Conservation (phyloP, 1,140 invertebrate species). For the Leptinotarsa texana region DNA sequence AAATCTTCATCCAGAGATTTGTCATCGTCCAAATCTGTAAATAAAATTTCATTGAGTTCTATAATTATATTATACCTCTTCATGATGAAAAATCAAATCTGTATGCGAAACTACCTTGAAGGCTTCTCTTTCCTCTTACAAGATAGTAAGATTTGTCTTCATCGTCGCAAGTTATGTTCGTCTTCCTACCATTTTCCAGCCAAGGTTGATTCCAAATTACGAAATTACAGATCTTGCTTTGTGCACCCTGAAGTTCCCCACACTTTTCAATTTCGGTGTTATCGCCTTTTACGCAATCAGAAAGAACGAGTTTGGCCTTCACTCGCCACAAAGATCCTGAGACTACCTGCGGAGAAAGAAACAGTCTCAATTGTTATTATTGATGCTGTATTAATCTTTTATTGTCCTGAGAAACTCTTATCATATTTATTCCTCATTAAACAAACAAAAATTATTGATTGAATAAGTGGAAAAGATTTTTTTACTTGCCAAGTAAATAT, state of each 20-base stretch:
- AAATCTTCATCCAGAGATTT: not conserved
- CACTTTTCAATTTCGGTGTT: constrained; percentile 19
- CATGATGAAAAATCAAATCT: not conserved
- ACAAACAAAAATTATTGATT: no score
- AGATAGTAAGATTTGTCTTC: constrained; percentile 32
- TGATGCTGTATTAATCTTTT: no score
- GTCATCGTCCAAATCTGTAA: constrained; percentile 5
- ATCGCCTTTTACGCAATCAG: constrained; percentile 35
- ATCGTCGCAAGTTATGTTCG: constrained; percentile 59
- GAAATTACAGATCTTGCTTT: constrained; percentile 41
- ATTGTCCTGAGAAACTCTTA: no score
- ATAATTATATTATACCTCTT: not conserved
- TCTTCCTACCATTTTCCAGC: constrained; percentile 59
- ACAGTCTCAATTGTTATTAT: no score
- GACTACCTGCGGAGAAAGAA: constrained; percentile 32
- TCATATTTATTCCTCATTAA: no score
- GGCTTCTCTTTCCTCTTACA: constrained; percentile 29
- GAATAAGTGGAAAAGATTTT: no score
- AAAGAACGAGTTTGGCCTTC: constrained; percentile 53
- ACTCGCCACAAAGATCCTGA: constrained; percentile 57
- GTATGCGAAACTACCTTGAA: not conserved
- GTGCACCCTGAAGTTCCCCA: constrained; percentile 43
- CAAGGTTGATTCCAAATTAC: constrained; percentile 66
- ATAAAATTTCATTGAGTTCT: no score
- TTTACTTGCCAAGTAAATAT: no score